Evolutionary conservation across 1,140 invertebrate species (phyloP).

Genomic region (Zophobas atratus): DNA sequence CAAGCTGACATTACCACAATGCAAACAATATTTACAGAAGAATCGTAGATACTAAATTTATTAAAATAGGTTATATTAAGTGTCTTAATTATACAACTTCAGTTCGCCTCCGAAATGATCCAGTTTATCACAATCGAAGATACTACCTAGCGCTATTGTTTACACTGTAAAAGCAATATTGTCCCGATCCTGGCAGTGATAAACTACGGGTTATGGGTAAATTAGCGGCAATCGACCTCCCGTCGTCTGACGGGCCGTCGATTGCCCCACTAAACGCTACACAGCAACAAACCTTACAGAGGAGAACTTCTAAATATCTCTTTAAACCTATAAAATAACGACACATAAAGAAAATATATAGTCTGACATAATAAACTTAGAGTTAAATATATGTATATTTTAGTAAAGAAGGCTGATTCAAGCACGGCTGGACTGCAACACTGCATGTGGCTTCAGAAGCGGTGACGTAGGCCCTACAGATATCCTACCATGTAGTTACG

Average conservation of each 20-base stretch:
- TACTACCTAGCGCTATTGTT: neutral
- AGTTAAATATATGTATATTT: constrained; percentile 39
- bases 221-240: neutral
- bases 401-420: constrained; percentile 53
- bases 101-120: constrained; percentile 54
- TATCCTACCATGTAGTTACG: constrained; percentile 64
- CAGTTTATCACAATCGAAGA: constrained; percentile 52
- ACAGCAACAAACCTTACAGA: constrained; percentile 45
- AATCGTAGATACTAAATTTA: constrained; percentile 48
- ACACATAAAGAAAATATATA: constrained; percentile 57
- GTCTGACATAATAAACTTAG: constrained; percentile 52
- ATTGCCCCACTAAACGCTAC: constrained; percentile 10
- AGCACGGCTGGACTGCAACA: constrained; percentile 54
- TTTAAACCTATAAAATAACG: constrained; percentile 54
- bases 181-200: constrained; percentile 53
- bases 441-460: constrained; percentile 53
- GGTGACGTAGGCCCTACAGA: constrained; percentile 38
- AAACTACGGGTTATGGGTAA: constrained; percentile 42
- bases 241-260: neutral
- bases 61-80: constrained; percentile 51
- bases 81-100: constrained; percentile 55
- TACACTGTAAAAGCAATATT: constrained; percentile 44
- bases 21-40: constrained; percentile 55
- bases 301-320: constrained; percentile 45
- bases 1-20: constrained; percentile 49